phyloP scores from a whole-genome alignment of 2,113 vertebrate genomes.

The Syngnathus scovelli region DNA sequence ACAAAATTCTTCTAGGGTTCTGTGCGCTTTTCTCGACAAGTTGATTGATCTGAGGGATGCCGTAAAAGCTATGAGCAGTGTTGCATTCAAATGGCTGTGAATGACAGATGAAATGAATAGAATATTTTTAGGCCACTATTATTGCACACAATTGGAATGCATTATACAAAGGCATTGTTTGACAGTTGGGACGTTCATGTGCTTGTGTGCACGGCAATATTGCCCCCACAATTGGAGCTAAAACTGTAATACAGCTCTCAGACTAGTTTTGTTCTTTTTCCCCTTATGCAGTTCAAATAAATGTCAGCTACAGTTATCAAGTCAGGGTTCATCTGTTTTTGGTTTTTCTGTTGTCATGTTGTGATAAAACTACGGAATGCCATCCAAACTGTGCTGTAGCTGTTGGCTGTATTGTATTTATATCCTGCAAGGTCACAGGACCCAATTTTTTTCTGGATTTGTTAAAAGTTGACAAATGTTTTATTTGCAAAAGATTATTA shows the following conservation, averaged over 20 bases:
- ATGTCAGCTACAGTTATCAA: background rate
- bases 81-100: constrained; percentile 29
- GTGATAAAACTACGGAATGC: background rate
- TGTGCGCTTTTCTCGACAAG: constrained; percentile 7
- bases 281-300: background rate
- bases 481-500: background rate
- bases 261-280: background rate
- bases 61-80: constrained; percentile 21
- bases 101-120: constrained; percentile 27
- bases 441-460: background rate
- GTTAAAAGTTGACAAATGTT: background rate
- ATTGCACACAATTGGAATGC: background rate
- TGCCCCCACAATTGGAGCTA: background rate
- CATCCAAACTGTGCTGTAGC: background rate
- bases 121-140: constrained; percentile 12
- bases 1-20: constrained; percentile 20
- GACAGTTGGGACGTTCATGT: background rate
- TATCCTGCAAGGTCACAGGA: background rate
- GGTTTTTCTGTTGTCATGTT: background rate
- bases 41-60: constrained; percentile 35
- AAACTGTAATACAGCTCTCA: background rate
- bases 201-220: background rate
- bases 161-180: constrained; percentile 4
- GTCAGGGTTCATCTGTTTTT: background rate
- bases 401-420: background rate